Base-by-base conservation (phyloP, 1,140 invertebrate genomes). In the Chrysomallon squamiferum region DNA sequence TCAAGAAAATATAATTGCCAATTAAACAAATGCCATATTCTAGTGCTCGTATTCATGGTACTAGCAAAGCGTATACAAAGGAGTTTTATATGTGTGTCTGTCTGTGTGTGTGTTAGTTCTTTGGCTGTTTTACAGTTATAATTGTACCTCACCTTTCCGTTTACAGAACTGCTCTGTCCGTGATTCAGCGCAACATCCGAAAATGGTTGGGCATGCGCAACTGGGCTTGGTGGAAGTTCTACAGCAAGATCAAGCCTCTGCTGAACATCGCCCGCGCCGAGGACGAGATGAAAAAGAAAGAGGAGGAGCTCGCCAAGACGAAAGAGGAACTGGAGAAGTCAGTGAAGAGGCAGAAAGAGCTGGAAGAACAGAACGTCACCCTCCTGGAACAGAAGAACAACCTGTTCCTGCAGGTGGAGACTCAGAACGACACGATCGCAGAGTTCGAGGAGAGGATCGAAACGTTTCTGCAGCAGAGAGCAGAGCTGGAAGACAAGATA, bases 161-260 rank as follows among this genome's bases (percentile, higher is more conserved):
- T 80, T 82, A 67, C 81, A 92, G 92, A 85, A 86, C 96, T 84
- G 95, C 95, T 77, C 89, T 99, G 79, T 93, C 96, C 88, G 92
- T 99, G 78, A 95, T 99, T 81, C 97, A 99, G 88, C 91, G 97
- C 82, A 99, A 98, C 89, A 91, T 99, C 88, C 93, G 97, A 86
- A 96, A 95, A 86, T 99, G 97, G 91, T 90, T 98, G 86, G 91
- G 94, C 85, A 89, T 99, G 73, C 94, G 96, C 85, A 98, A 95
- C 87, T 99, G 97, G 97, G 91, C 94, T 80, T 99, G 97, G 97
- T 99, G 95, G 94, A 97, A 97, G 87, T 87, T 99, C 89, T 99
- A 96, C 95, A 93, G 95, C 89, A 97, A 86, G 68, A 93, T 98
- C 90, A 97, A 97, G 89, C 96, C 96, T 83, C 90, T 98, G 79